These are phyloP conservation scores for Orestias chungarensis DNA, from an alignment of 2,797 vertebrate genomes.

Conservation along the genomic window DNA sequence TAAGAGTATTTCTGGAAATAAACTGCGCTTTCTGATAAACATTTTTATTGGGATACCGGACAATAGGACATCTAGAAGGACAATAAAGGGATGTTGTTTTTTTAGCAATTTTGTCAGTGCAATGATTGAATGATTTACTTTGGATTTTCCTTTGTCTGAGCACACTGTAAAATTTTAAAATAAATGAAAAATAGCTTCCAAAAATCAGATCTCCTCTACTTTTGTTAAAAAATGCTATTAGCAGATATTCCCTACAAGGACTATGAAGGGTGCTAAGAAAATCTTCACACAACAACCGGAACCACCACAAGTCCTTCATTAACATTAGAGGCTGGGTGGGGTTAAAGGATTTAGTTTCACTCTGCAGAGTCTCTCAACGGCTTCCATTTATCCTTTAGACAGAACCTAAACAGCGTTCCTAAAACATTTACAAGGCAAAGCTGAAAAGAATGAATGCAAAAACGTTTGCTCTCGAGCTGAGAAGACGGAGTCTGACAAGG, in stretches of 20 bases:
- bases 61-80: conserved; percentile 45
- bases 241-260: conserved; percentile 57
- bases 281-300: conserved; percentile 56
- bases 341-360: conserved; percentile 75
- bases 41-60: conserved; percentile 8
- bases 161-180: too few relatives aligned
- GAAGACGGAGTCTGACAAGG: conserved; percentile 42
- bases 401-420: conserved; percentile 55
- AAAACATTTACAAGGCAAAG: conserved; percentile 67
- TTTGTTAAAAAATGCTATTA: too few relatives aligned
- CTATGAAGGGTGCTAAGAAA: conserved; percentile 42
- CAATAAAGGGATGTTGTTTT: conserved; percentile 31
- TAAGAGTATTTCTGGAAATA: not conserved
- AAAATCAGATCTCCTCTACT: too few relatives aligned
- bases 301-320: conserved; percentile 66
- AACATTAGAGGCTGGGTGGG: conserved; percentile 54
- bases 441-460: conserved; percentile 67
- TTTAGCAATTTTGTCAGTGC: conserved; percentile 14
- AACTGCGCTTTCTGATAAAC: not conserved
- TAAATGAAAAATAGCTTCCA: too few relatives aligned
- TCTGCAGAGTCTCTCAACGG: conserved; percentile 66
- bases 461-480: conserved; percentile 59
- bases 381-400: conserved; percentile 68
- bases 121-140: conserved; percentile 33
- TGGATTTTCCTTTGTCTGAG: conserved; percentile 23